phyloP scores from a whole-genome alignment of 2,113 vertebrate genomes.

The Anarrhichthys ocellatus region DNA sequence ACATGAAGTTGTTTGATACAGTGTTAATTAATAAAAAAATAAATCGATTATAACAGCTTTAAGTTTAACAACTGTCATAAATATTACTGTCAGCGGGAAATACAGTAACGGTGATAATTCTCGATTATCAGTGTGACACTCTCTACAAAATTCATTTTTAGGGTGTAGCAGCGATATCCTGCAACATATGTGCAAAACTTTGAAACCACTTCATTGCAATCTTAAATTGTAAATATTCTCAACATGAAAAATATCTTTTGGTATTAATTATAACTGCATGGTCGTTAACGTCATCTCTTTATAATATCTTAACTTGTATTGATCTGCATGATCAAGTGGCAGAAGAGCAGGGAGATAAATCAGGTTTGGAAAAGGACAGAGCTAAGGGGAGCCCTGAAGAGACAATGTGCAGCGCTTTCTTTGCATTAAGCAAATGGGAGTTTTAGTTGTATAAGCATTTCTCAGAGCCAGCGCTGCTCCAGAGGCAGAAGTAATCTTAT shows the following conservation, averaged over 20 bases:
- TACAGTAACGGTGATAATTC: background rate
- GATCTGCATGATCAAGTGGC: conserved; percentile 34
- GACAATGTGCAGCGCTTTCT: conserved; percentile 56
- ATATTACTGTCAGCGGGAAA: background rate
- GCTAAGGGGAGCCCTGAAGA: conserved; percentile 45
- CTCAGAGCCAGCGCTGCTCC: conserved; percentile 49
- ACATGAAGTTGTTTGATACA: background rate
- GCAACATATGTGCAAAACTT: background rate
- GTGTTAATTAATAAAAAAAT: background rate
- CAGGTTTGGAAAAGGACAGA: conserved; percentile 34
- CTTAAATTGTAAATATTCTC: background rate
- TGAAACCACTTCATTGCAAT: background rate
- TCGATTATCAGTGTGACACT: background rate
- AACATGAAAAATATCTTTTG: background rate
- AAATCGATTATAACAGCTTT: background rate
- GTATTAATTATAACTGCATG: background rate
- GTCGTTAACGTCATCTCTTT: conserved; percentile 16
- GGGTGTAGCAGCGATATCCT: background rate
- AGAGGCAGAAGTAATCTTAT: conserved; percentile 58
- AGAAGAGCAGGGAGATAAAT: conserved; percentile 31
- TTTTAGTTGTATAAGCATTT: conserved; percentile 64
- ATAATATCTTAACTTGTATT: conserved; percentile 20
- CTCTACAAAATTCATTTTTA: background rate
- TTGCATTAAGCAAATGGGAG: conserved; percentile 70
- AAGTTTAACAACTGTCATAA: background rate